Evolutionary conservation across 2,888 invertebrate genomes (phyloP).

Genomic region (Adineta ricciae): DNA sequence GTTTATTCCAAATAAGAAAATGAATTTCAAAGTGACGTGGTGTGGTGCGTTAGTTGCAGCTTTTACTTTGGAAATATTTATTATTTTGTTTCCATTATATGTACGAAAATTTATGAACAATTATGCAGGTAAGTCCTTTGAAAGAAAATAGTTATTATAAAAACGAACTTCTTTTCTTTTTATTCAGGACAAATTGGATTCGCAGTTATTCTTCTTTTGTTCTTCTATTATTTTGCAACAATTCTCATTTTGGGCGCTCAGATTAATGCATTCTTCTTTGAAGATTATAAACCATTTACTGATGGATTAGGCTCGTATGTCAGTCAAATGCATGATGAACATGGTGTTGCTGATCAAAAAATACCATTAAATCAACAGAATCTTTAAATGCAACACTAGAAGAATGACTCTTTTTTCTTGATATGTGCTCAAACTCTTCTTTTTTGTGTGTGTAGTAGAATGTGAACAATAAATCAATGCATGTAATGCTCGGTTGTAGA

Average conservation of each 20-base stretch:
- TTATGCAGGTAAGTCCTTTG: neutral
- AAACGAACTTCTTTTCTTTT: neutral
- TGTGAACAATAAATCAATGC: too few relatives aligned
- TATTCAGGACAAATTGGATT: neutral
- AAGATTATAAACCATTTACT: neutral
- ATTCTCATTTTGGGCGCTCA: neutral
- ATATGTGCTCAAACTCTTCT: too few relatives aligned
- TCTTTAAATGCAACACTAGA: neutral
- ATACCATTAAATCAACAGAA: neutral
- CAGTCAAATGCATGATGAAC: neutral
- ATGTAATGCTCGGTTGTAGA: too few relatives aligned
- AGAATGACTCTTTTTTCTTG: too few relatives aligned
- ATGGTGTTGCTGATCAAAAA: neutral
- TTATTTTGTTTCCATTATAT: conserved; percentile 17
- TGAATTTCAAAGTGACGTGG: neutral
- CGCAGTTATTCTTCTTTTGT: neutral
- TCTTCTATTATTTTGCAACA: conserved; percentile 19
- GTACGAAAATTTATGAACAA: neutral
- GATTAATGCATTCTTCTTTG: neutral
- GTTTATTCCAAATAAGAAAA: neutral
- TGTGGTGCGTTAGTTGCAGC: neutral
- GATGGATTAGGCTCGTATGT: conserved; percentile 8
- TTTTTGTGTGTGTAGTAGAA: too few relatives aligned
- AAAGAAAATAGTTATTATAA: too few relatives aligned
- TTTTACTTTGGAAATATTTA: conserved; percentile 1